Base-by-base conservation (phyloP, 2,113 vertebrate genomes). In the Macquaria ambigua region DNA sequence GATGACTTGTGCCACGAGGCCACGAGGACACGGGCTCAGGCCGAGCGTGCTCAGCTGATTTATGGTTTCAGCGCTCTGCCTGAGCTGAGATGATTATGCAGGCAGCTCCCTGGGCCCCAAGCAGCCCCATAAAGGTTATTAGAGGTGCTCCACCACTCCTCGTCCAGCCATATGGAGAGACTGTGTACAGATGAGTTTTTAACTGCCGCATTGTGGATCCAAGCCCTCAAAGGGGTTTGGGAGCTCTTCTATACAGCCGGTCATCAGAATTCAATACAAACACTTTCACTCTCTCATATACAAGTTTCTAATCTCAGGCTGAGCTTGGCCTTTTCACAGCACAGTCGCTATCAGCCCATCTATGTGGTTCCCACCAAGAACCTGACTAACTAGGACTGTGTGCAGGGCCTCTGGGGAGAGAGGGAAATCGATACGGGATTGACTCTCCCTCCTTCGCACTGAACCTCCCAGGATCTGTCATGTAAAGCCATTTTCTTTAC, bases 61-160 rank as follows among this genome's bases (percentile, higher is more conserved):
- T 83, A 92, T 85, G 84, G 15, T 78, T 82, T 87, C 82, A 82
- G 55, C 16, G 1, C 62, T 70, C 34, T 56, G 69, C 71, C 70
- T 70, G 59, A 77, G 89, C 77, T 71, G 74, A 80, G 69, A 75
- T 85, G 81, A 93, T 91, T 89, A 88, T 81, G 81, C 88, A 84
- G 87, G 74, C 74, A 67, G 75, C 73, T 89, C 78, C 55, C 71
- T 50, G 53, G 78, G 63, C 73, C 58, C 81, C 58, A 4, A 74
- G 67, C 72, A 71, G 69, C 72, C 85, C 78, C 84, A 76, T 90
- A 43, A 87, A 89, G 90, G 90, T 89, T 89, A 89, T 85, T 85
- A 85, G 68, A 81, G 86, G 77, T 74, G 48, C 59, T 84, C 48
- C 28, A 62, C 48, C 56, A 59, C 69, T 88, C 74, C 53, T 82